These are phyloP conservation scores for Carassius carassius DNA, from an alignment of 2,113 vertebrate species.

Conservation along the genomic window DNA sequence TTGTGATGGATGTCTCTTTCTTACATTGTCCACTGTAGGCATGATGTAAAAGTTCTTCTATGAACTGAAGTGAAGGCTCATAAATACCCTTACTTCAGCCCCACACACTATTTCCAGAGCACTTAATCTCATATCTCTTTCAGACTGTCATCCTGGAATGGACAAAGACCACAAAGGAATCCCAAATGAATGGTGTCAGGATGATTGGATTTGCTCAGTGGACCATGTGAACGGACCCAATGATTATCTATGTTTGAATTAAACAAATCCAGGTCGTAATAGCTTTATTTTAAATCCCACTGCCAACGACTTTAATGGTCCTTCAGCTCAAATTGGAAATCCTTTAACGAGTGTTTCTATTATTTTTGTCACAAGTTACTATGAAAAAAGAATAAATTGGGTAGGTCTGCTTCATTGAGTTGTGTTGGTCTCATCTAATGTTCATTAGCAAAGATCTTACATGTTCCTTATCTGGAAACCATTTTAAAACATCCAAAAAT, in stretches of 20 bases:
- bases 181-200: constrained; percentile 28
- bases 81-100: neutral
- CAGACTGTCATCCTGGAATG: neutral
- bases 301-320: neutral
- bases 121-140: constrained; percentile 10
- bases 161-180: constrained; percentile 38
- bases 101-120: constrained; percentile 12
- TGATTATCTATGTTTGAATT: constrained; percentile 29
- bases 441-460: neutral
- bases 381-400: neutral
- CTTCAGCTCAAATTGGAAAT: constrained; percentile 4
- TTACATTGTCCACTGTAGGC: neutral
- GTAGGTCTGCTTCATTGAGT: neutral
- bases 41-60: neutral
- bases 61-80: constrained; percentile 31
- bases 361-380: neutral
- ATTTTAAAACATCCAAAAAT: too few relatives aligned
- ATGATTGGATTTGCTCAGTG: constrained; percentile 43
- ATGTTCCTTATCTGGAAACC: neutral
- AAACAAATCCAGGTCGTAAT: constrained; percentile 20
- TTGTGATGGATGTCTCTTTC: neutral
- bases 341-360: neutral
- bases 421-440: neutral
- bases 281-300: constrained; percentile 21
- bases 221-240: neutral